Conservation (phyloP, 2,888 invertebrate species). For the Cistogaster globosa region DNA sequence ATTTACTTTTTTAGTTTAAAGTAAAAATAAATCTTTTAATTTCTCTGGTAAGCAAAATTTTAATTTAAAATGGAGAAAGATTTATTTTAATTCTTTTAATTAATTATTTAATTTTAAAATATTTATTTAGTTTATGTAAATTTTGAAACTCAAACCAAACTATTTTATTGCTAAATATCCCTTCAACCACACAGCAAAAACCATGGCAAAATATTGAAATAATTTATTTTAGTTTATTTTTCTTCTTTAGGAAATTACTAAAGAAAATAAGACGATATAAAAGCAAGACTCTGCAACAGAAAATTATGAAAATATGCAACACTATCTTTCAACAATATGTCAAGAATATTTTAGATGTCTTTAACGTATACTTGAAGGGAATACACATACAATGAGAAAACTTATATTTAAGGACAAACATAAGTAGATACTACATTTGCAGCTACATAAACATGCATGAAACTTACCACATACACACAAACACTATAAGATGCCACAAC, state of each 20-base stretch:
- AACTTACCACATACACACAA: background rate
- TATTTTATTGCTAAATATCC: no score
- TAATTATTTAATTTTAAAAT: no score
- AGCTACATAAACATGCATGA: background rate
- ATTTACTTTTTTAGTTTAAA: no score
- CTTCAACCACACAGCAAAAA: conserved; percentile 1
- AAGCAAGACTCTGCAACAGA: conserved; percentile 26
- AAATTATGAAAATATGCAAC: conserved; percentile 67
- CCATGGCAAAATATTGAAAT: conserved; percentile 19
- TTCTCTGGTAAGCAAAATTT: no score
- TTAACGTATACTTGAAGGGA: conserved; percentile 38
- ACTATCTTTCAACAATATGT: conserved; percentile 67
- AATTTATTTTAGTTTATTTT: conserved; percentile 5
- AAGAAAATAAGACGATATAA: background rate
- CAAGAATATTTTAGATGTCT: conserved; percentile 68
- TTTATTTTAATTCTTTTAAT: no score
- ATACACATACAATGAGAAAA: conserved; percentile 21
- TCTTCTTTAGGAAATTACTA: background rate
- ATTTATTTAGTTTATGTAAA: no score
- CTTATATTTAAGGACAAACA: conserved; percentile 13
- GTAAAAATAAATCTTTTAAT: no score
- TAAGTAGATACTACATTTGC: conserved; percentile 15
- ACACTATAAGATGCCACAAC: conserved; percentile 45
- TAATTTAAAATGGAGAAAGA: no score
- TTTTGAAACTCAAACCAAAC: no score